phyloP scores from a whole-genome alignment of 2,888 invertebrate genomes.

The Notocelia uddmanniana region DNA sequence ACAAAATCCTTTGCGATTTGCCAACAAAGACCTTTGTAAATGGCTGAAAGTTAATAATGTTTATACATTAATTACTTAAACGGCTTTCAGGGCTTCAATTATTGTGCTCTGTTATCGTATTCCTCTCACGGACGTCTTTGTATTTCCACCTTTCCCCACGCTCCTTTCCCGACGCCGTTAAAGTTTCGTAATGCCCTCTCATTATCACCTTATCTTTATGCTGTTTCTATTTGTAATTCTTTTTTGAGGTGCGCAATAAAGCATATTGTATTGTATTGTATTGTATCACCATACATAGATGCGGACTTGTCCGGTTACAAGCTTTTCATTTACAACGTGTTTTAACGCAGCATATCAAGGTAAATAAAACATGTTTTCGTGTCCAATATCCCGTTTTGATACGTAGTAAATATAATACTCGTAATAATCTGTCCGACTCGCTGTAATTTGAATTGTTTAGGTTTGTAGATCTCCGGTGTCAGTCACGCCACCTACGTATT shows the following conservation, averaged over 20 bases:
- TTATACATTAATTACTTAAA: constrained; percentile 2
- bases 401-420: too few relatives aligned
- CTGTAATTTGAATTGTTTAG: constrained; percentile 6
- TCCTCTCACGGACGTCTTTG: constrained; percentile 15
- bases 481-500: constrained; percentile 20
- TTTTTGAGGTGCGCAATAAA: too few relatives aligned
- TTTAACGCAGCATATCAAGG: background rate
- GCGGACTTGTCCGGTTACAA: background rate
- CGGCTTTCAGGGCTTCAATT: constrained; percentile 9
- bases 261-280: too few relatives aligned
- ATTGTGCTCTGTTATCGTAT: constrained; percentile 13
- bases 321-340: background rate
- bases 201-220: background rate
- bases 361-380: background rate
- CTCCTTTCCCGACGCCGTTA: background rate
- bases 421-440: too few relatives aligned
- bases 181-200: constrained; percentile 9
- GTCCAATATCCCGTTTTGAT: background rate
- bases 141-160: constrained; percentile 12
- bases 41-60: background rate
- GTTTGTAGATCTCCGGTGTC: constrained; percentile 16
- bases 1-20: constrained; percentile 2
- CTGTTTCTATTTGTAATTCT: too few relatives aligned
- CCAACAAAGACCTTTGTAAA: constrained; percentile 10
- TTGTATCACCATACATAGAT: too few relatives aligned